Conservation (phyloP, 2,888 invertebrate species). For the Protonemura montana region DNA sequence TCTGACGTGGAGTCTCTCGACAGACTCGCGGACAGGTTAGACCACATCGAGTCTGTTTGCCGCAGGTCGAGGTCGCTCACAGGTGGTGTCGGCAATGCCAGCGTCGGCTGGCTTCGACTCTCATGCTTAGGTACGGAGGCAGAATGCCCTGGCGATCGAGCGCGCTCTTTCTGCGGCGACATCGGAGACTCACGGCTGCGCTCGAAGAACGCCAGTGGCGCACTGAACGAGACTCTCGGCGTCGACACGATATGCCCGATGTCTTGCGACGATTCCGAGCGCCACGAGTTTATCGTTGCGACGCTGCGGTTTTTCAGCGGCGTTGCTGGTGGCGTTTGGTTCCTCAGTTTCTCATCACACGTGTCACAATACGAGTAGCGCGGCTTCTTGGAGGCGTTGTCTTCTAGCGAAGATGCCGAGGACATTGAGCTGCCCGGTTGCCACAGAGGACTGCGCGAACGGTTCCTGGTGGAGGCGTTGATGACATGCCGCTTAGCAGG, state of each 20-base stretch:
- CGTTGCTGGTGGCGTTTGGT: background rate
- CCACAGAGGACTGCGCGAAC: background rate
- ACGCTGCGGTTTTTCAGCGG: background rate
- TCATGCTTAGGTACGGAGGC: too few species aligned
- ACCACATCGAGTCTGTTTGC: background rate
- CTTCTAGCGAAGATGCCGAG: background rate
- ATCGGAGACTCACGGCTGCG: background rate
- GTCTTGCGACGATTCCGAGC: background rate
- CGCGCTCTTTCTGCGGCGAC: background rate
- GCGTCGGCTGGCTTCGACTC: too few species aligned
- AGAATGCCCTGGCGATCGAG: background rate
- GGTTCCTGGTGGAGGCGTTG: background rate
- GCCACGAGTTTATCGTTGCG: background rate
- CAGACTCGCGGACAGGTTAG: background rate
- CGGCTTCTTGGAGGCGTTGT: background rate
- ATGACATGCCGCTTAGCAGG: background rate
- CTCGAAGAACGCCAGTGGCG: background rate
- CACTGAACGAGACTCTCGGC: background rate
- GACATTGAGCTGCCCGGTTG: too few species aligned
- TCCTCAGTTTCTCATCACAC: background rate
- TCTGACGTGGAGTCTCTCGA: background rate
- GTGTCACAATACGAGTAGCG: background rate
- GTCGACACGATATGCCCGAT: background rate
- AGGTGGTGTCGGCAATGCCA: background rate
- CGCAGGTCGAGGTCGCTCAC: background rate